Evolutionary conservation across 2,888 invertebrate species (phyloP), one percentile per base, ranked within the genome.

Genomic region (Napeogenes inachia): DNA sequence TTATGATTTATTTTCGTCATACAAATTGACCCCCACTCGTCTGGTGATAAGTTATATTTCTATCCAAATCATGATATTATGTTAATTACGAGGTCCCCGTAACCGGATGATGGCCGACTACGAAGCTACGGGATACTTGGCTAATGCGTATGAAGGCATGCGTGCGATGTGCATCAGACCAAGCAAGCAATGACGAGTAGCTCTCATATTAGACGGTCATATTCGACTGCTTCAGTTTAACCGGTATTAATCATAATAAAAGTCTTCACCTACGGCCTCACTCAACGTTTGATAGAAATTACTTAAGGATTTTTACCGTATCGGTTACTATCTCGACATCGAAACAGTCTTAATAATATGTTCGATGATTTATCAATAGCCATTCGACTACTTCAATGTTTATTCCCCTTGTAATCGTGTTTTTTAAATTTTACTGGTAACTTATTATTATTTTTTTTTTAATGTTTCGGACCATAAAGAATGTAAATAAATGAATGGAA

Each of bases 111-210:
- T 57, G 21, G 38, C 57, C 13, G 61, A 57, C 59, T 61, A 66
- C 53, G n/a, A 46, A 56, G 53, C 59, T 59, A 64, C 62, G 56
- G 60, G 57, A 57, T 53, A 56, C 45, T 59, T 53, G 53, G 35
- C 56, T 57, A 63, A 64, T 60, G 64, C 66, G 50, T 59, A 67
- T 61, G 67, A 64, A 56, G 59, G 60, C 67, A 67, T 67, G 67
- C 64, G 67, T 60, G 66, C 62, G 56, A 54, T 60, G 66, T 64
- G 66, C 60, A 64, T 59, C 42, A 60, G 54, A 66, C 60, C 53
- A 59, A 64, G 64, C 64, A 64, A 61, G 64, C 59, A 42, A 46
- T 46, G 2, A 47, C 13, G 13, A n/a, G 21, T 42, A 42, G 12
- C 42, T 42, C 42, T 42, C 3, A 42, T 42, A 42, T 42, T 32